Base-by-base conservation (phyloP, 1,140 invertebrate genomes). In the Drosophila fuyamai region DNA sequence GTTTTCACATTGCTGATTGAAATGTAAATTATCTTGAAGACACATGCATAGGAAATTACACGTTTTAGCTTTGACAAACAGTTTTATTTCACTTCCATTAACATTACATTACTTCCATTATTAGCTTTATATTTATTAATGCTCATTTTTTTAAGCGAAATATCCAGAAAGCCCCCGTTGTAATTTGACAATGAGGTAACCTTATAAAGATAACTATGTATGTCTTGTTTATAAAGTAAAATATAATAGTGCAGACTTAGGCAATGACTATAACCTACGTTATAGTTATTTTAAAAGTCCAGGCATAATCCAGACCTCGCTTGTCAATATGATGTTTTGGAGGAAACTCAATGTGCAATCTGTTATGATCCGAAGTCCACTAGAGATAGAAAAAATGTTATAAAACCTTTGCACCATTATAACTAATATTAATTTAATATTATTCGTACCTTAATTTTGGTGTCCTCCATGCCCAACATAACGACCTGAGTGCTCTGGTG, bases 281-380 rank as follows among this genome's bases (percentile, higher is more conserved):
- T 43, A 92, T 83, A 5, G 72, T 80, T 29, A 92, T 90, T 66
- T 91, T 92, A 47, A 92, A 92, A 5, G 90, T 85, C 90, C 90
- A 92, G 27, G 88, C 91, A 13, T 54, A 90, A 14, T 89, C 77
- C 8, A 92, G 43, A 0, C 85, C 70, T 8, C 67, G 61, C 46
- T 91, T 92, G 53, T 92, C 91, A 9, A 92, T 88, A 12, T 77
- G 85, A 51, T 92, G 41, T 38, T 92, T 92, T 0, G 88, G 84
- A 0, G 91, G 91, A 16, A 92, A 92, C 18, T 56, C 57, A 13
- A 92, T 81, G 14, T 81, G 79, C 32, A 92, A 8, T 51, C 57
- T 72, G 13, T 79, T 79, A 0, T 68, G 56, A 18, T 13, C 58
- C 2, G 74, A 36, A 12, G 77, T 40, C 88, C 90, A 92, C 91